Base-by-base conservation (phyloP, 2,888 invertebrate species). In the Mesorhabditis belari region DNA sequence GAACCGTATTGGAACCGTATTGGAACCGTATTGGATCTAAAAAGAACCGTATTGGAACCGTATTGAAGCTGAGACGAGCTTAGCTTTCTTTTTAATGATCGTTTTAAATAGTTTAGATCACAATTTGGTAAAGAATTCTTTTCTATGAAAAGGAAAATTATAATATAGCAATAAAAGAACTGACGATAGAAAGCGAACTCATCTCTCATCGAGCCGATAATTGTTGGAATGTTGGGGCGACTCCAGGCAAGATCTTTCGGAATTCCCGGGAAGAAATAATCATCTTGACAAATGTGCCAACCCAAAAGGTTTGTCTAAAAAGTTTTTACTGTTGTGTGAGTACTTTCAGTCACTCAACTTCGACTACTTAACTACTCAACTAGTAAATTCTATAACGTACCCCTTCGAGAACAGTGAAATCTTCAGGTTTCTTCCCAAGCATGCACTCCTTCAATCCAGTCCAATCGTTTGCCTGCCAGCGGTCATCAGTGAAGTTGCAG, bases 241-340 rank as follows among this genome's bases (percentile, higher is more conserved):
- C 17, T 19, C 21, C n/a, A n/a, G 5, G 59, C 59, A 28, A 59
- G 35, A 12, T 55, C 54, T 9, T n/a, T n/a, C 4, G 59, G 59
- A 3, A 59, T 25, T 5, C 26, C 54, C 17, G 59, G 59, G 54
- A 59, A 29, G 54, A 59, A 59, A 19, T 55, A 55, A 49, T 55
- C 24, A 35, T 59, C 59, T 26, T 59, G 59, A 21, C 29, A 24
- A 26, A 59, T 59, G 19, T 59, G 53, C 59, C 59, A 59, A n/a
- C 59, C 59, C 29, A 55, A 17, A 4, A 24, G 51, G 51, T 50
- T 50, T 6, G 6, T 50, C 51, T 50, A 2, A 19, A 50, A 19
- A 2, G 19, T 1, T n/a, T n/a, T n/a, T 9, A 1, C 17, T 9
- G 51, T 23, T 50, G 1, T 19, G 2, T 9, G 2, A 50, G 51